phyloP scores from a whole-genome alignment of 2,888 invertebrate genomes.

The Megaustenia siamemsis region DNA sequence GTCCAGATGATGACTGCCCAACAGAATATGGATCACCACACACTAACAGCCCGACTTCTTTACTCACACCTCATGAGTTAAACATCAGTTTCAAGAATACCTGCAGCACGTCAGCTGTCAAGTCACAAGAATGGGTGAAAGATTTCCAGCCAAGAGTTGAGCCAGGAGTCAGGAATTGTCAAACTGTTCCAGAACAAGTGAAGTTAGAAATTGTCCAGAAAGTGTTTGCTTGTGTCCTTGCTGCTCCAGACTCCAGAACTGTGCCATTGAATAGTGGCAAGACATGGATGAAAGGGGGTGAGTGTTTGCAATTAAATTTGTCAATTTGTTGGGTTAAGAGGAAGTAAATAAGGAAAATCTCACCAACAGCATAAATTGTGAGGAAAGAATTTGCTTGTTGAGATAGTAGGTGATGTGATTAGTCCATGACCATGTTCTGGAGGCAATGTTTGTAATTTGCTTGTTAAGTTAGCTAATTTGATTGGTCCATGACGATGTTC shows the following conservation, averaged over 20 bases:
- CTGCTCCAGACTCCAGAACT: conserved; percentile 57
- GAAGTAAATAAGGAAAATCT: no score
- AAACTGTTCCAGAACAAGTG: conserved; percentile 86
- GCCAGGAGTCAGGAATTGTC: conserved; percentile 87
- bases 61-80: neutral
- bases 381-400: no score
- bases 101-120: neutral
- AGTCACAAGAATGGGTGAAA: conserved; percentile 61
- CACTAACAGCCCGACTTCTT: neutral
- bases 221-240: conserved; percentile 85
- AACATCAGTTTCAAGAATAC: neutral
- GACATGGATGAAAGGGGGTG: conserved; percentile 77
- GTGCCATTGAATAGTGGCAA: conserved; percentile 61
- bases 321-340: no score
- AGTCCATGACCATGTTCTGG: no score
- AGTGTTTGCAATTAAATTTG: no score
- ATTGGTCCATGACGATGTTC: no score
- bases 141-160: conserved; percentile 69
- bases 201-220: conserved; percentile 84
- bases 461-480: no score
- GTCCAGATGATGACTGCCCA: neutral
- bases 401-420: no score
- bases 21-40: neutral
- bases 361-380: no score
- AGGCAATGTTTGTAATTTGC: no score